Evolutionary conservation across 1,140 invertebrate genomes (phyloP).

Genomic region (Lordiphosa mommai): DNA sequence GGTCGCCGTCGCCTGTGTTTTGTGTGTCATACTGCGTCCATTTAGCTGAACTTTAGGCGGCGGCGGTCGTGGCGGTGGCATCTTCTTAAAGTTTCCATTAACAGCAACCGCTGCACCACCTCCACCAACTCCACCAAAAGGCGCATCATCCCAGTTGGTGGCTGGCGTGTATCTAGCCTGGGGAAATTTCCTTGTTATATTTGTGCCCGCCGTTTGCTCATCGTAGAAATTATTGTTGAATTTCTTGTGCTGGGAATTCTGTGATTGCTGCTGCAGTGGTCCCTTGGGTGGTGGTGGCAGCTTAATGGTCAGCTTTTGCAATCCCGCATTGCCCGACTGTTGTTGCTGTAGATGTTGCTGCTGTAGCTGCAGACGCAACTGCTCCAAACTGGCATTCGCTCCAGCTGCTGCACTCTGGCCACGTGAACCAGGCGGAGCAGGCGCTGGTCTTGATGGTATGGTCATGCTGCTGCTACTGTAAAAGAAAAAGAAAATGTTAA

Average conservation of each 20-base stretch:
- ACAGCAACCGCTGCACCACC: not conserved
- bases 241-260: constrained; percentile 17
- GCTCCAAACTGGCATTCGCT: constrained; percentile 69
- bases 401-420: constrained; percentile 63
- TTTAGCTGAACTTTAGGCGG: constrained; percentile 65
- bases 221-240: constrained; percentile 27
- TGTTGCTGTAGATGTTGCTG: constrained; percentile 69
- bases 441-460: constrained; percentile 77
- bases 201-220: constrained; percentile 26
- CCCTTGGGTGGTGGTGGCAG: constrained; percentile 70
- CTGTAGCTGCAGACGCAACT: constrained; percentile 66
- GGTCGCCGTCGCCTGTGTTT: constrained; percentile 19
- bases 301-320: constrained; percentile 67
- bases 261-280: constrained; percentile 24
- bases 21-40: constrained; percentile 30
- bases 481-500: not conserved
- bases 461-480: constrained; percentile 59
- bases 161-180: constrained; percentile 72
- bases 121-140: constrained; percentile 46
- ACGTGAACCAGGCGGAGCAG: constrained; percentile 69
- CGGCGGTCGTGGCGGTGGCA: constrained; percentile 73
- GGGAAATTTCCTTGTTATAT: constrained; percentile 72
- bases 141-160: constrained; percentile 73
- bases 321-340: constrained; percentile 39
- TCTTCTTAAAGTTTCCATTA: constrained; percentile 52